These are phyloP conservation scores for Nettapus auritus DNA, from an alignment of 2,113 vertebrate genomes.

Conservation along the genomic window DNA sequence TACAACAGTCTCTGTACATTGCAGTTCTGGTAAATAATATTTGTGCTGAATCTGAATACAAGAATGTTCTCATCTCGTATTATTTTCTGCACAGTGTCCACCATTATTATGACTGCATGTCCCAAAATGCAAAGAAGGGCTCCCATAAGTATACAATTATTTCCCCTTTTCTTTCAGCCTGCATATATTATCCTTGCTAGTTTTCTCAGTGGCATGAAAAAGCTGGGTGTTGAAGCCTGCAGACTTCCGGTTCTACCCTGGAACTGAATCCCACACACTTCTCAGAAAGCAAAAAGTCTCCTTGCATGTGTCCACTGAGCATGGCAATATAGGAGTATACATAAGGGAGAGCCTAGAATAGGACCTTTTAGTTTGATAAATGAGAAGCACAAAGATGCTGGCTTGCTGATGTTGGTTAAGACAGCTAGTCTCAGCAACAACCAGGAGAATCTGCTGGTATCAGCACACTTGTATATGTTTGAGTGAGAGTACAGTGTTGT, in stretches of 20 bases:
- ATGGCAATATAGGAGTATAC: background rate
- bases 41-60: background rate
- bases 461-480: background rate
- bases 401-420: background rate
- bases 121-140: background rate
- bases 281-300: background rate
- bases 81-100: background rate
- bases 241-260: conserved; percentile 1
- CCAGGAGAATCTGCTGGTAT: background rate
- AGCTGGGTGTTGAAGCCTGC: background rate
- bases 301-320: conserved; percentile 1
- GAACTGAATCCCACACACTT: background rate
- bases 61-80: background rate
- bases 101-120: background rate
- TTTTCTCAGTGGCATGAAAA: background rate
- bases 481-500: background rate
- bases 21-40: background rate
- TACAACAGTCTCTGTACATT: background rate
- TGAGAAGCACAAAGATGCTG: background rate
- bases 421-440: background rate
- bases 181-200: background rate
- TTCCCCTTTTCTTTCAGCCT: background rate
- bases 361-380: conserved; percentile 15
- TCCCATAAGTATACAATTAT: background rate
- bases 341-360: background rate